Evolutionary conservation across 2,888 invertebrate species (phyloP).

Genomic region (Pterostichus madidus): DNA sequence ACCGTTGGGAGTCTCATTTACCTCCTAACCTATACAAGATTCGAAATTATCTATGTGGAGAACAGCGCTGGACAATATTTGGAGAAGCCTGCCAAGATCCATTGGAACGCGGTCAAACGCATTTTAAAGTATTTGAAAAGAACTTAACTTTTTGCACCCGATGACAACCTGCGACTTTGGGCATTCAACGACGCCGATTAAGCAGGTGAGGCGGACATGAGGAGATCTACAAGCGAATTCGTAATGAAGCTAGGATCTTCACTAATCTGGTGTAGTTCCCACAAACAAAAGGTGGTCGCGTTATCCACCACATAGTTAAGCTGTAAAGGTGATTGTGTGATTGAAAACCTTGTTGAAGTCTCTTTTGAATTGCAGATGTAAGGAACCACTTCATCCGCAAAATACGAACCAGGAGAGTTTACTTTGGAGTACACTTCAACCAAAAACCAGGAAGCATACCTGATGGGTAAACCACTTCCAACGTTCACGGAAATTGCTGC

Average conservation of each 20-base stretch:
- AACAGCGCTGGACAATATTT: constrained; percentile 53
- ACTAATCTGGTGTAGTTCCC: not conserved
- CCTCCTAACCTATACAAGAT: constrained; percentile 67
- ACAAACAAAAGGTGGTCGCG: constrained; percentile 66
- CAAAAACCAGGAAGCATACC: too few species aligned
- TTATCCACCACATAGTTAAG: constrained; percentile 70
- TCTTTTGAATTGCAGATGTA: not conserved
- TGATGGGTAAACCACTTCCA: too few species aligned
- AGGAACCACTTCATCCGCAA: too few species aligned
- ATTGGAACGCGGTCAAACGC: constrained; percentile 66
- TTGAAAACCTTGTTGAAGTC: constrained; percentile 64
- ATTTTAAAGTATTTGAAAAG: constrained; percentile 49
- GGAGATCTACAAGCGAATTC: constrained; percentile 13
- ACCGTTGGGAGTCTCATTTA: constrained; percentile 69
- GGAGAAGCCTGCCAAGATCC: constrained; percentile 16
- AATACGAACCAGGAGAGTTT: too few species aligned
- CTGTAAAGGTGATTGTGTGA: constrained; percentile 70
- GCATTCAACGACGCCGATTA: constrained; percentile 66
- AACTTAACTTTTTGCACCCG: constrained; percentile 18
- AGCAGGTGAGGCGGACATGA: too few species aligned
- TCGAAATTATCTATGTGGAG: constrained; percentile 68
- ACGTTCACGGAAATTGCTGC: too few species aligned
- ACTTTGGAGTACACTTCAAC: too few species aligned
- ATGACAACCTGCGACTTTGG: not conserved
- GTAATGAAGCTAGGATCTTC: constrained; percentile 1